Evolutionary conservation across 2,113 vertebrate species (phyloP).

Genomic region (Myanophis thanlyinensis): DNA sequence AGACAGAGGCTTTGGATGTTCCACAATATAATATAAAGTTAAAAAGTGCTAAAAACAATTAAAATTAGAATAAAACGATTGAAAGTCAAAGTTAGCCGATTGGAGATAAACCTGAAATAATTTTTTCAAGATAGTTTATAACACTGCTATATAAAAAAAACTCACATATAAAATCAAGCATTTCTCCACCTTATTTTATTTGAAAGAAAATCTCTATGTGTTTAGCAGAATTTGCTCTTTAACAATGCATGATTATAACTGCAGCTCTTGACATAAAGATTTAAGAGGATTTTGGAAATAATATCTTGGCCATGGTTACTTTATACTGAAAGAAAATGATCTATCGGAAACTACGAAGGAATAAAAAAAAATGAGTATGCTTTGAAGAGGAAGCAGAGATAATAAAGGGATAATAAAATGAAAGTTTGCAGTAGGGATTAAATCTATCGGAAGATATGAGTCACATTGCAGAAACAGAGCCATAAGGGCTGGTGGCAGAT

Average conservation of each 20-base stretch:
- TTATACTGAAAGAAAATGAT: not conserved
- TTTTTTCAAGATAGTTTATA: not conserved
- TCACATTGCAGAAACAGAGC: not conserved
- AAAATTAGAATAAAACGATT: not conserved
- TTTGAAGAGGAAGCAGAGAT: not conserved
- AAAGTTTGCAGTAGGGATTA: not conserved
- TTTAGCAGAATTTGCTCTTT: not conserved
- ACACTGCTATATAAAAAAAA: not conserved
- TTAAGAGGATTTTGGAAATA: not conserved
- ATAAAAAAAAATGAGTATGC: not conserved
- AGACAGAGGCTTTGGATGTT: not conserved
- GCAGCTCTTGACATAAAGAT: not conserved
- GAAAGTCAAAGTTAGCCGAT: not conserved
- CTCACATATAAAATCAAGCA: not conserved
- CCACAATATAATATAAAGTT: not conserved
- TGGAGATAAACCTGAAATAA: not conserved
- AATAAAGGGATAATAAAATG: not conserved
- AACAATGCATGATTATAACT: not conserved
- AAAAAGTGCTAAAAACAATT: not conserved
- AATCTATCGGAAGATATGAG: not conserved
- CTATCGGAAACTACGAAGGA: not conserved
- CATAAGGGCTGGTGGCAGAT: not conserved
- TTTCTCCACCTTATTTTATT: not conserved
- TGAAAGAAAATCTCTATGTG: not conserved
- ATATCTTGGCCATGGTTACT: not conserved